Conservation (phyloP, 2,797 vertebrate genomes). For the Microchirus variegatus region DNA sequence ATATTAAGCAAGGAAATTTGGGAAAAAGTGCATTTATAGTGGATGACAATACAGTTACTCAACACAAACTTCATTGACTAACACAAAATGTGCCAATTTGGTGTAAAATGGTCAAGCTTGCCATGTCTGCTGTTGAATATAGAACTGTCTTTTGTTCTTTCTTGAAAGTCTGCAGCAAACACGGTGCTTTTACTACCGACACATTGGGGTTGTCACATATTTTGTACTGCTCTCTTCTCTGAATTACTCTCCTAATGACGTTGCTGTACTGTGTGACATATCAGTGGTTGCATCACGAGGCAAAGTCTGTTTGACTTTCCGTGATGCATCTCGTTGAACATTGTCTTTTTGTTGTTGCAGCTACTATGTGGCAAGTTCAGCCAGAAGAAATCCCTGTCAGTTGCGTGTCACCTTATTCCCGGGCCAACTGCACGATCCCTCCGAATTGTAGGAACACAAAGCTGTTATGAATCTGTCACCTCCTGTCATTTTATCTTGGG, state of each 20-base stretch:
- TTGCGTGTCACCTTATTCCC: slow-evolving; percentile 74
- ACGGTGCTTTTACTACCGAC: background rate
- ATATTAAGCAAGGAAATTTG: no score
- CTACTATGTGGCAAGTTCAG: slow-evolving; percentile 63
- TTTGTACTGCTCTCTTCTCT: background rate
- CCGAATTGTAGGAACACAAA: slow-evolving; percentile 79
- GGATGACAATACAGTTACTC: no score
- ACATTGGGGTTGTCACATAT: slow-evolving; percentile 1
- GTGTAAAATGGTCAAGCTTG: background rate
- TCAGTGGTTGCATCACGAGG: slow-evolving; percentile 17
- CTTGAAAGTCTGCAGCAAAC: background rate
- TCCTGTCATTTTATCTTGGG: slow-evolving; percentile 80
- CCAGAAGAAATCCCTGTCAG: slow-evolving; percentile 79
- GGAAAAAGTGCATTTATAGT: no score
- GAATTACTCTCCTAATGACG: slow-evolving; percentile 8
- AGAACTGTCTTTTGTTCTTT: background rate
- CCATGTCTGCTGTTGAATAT: background rate
- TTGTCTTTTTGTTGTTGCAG: slow-evolving; percentile 55
- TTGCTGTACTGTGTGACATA: slow-evolving; percentile 12
- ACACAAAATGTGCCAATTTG: no score
- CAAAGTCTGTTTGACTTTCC: slow-evolving; percentile 54
- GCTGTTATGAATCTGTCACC: slow-evolving; percentile 81
- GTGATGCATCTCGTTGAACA: slow-evolving; percentile 60
- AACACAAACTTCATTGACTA: no score
- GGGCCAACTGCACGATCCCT: slow-evolving; percentile 68